A percentile compares a stretch with the other conserved stretches of the same genome.
These are phyloP conservation scores for Oxygymnocypris stewartii DNA, from an alignment of 2,113 vertebrate genomes.

Conservation along the genomic window DNA sequence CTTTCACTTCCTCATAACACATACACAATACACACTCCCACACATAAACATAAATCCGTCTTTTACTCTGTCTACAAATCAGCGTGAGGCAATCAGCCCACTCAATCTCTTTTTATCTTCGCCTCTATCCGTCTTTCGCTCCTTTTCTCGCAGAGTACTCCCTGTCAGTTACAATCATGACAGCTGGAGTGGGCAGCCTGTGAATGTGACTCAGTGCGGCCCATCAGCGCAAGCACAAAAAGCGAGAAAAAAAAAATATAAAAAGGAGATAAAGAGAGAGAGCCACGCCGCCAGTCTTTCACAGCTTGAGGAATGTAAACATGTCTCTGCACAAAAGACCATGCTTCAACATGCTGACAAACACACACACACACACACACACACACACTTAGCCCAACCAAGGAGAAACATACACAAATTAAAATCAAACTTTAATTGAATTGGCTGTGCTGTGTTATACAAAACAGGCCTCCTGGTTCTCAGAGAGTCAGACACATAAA, in stretches of 20 bases:
- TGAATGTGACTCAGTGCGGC: slow-evolving; percentile 13
- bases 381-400: too few relatives aligned
- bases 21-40: slow-evolving; percentile 43
- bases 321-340: slow-evolving; percentile 25
- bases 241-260: background rate
- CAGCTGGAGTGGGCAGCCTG: slow-evolving; percentile 41
- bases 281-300: slow-evolving; percentile 4
- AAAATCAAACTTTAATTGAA: slow-evolving; percentile 11
- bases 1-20: slow-evolving; percentile 42
- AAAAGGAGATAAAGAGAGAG: slow-evolving; percentile 18
- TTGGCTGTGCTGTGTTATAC: background rate
- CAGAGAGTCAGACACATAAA: background rate
- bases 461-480: slow-evolving; percentile 7
- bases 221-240: slow-evolving; percentile 29
- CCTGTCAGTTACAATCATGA: slow-evolving; percentile 45
- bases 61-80: slow-evolving; percentile 33
- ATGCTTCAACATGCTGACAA: slow-evolving; percentile 30
- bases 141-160: slow-evolving; percentile 24
- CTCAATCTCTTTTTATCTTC: slow-evolving; percentile 37
- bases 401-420: background rate
- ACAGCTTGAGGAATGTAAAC: slow-evolving; percentile 49
- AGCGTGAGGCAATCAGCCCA: slow-evolving; percentile 5
- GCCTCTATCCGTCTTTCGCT: slow-evolving; percentile 11
- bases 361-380: slow-evolving; percentile 19
- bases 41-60: slow-evolving; percentile 33